Evolutionary conservation across 2,888 invertebrate species (phyloP).

Genomic region (Siphlonurus alternatus): DNA sequence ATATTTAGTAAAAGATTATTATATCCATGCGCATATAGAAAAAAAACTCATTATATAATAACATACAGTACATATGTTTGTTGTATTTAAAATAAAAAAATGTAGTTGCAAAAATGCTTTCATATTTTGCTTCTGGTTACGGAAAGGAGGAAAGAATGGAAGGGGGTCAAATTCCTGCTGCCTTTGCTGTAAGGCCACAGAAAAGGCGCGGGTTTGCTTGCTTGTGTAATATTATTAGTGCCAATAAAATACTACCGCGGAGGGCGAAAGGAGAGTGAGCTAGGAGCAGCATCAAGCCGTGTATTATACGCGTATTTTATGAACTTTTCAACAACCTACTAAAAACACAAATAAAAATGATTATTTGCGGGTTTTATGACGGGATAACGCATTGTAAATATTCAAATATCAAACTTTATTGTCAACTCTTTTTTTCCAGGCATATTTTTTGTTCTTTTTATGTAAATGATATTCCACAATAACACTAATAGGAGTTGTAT

Average conservation of each 20-base stretch:
- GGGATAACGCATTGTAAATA: not conserved
- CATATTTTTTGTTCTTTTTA: too few species aligned
- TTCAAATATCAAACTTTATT: not conserved
- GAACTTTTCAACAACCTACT: not conserved
- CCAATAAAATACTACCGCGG: not conserved
- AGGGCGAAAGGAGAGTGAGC: not conserved
- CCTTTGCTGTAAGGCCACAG: not conserved
- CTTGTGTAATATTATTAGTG: not conserved
- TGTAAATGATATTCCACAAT: too few species aligned
- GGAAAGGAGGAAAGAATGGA: not conserved
- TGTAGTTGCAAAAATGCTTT: not conserved
- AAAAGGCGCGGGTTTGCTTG: not conserved
- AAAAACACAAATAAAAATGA: not conserved
- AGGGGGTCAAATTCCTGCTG: not conserved
- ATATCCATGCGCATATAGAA: too few species aligned
- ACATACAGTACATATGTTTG: not conserved
- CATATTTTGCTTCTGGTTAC: not conserved
- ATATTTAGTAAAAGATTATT: too few species aligned
- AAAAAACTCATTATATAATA: too few species aligned
- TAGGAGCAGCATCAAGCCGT: not conserved
- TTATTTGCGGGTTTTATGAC: not conserved
- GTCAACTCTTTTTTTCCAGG: not conserved
- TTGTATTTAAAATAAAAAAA: not conserved
- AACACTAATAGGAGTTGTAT: too few species aligned
- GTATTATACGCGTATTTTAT: not conserved